Base-by-base conservation (phyloP, 2,888 invertebrate genomes). In the Coremacera marginata region DNA sequence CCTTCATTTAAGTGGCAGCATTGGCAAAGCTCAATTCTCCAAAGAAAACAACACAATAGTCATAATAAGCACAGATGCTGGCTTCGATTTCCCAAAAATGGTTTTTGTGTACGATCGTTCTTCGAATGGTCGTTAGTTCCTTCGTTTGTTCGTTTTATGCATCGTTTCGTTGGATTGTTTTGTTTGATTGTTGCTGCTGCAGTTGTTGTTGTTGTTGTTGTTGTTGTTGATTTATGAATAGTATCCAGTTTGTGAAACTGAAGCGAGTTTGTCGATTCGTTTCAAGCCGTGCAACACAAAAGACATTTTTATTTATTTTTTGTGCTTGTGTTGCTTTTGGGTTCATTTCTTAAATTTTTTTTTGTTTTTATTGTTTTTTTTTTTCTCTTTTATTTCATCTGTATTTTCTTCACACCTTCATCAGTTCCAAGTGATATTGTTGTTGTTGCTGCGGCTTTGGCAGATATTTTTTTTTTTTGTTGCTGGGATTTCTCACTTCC, bases 321-420 rank as follows among this genome's bases (percentile, higher is more conserved):
- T 51, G 16, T 73, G 72, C n/a, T 34, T 51, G 7, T 51, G 14
- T 68, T 68, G 44, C 63, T n/a, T 44, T 31, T n/a, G 34, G n/a
- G 44, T 49, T 51, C 25, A 51, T 49, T 49, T 27, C 25, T 65
- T 34, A 19, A 34, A 65, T 31, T 63, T 49, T 49, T 49, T 4
- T 49, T 49, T 68, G 7, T 68, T 4, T 49, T 34, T 37, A 22
- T 67, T 67, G 31, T 67, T 19, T 25, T 16, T 65, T 73, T 27
- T 19, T 73, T 9, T 55, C 70, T n/a, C 44, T 49, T 62, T 63
- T 52, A 16, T 70, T 74, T 19, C 57, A 55, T 63, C 65, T 75
- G 63, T 79, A 75, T 77, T 77, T 77, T 80, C 80, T 80, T 80
- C 77, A 80, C 80, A 80, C 80, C 80, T 80, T 68, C 77, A 75